A percentile compares a stretch with the other conserved stretches of the same genome.
Conservation (phyloP, 2,113 vertebrate genomes). For the Speoplatyrhinus poulsoni region DNA sequence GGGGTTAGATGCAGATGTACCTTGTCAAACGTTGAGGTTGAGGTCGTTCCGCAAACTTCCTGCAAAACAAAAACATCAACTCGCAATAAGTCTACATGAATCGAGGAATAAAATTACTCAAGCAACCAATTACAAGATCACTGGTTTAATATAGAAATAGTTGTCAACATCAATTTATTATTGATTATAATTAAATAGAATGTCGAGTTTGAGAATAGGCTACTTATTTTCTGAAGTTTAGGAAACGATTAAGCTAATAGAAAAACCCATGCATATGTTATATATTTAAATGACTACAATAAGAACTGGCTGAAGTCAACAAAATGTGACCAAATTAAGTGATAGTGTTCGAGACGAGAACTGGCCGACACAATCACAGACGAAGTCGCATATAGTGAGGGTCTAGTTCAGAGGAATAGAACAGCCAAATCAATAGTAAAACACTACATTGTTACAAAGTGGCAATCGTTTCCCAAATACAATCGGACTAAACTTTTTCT, state of each 20-base stretch:
- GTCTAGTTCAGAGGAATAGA: neutral
- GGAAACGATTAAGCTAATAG: too few relatives aligned
- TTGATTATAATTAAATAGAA: too few relatives aligned
- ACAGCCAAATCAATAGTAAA: neutral
- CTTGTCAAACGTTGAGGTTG: conserved; percentile 95
- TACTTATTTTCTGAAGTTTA: too few relatives aligned
- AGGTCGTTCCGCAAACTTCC: conserved; percentile 95
- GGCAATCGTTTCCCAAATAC: neutral
- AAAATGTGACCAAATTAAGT: too few relatives aligned
- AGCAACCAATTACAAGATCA: neutral
- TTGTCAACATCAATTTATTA: too few relatives aligned
- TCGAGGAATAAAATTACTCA: neutral
- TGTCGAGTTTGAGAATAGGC: too few relatives aligned
- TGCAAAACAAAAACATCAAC: conserved; percentile 64
- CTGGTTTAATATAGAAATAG: too few relatives aligned
- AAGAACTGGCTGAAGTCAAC: too few relatives aligned
- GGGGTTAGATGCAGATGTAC: conserved; percentile 65
- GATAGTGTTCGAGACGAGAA: conserved; percentile 4
- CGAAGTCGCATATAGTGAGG: conserved; percentile 4
- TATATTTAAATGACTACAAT: too few relatives aligned
- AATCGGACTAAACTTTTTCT: conserved; percentile 14
- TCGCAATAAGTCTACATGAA: conserved; percentile 6
- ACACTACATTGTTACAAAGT: neutral
- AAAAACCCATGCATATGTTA: too few relatives aligned
- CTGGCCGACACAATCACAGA: conserved; percentile 7